These are phyloP conservation scores for Lepus oiostolus DNA, from an alignment of 2,797 vertebrate species.

Conservation along the genomic window DNA sequence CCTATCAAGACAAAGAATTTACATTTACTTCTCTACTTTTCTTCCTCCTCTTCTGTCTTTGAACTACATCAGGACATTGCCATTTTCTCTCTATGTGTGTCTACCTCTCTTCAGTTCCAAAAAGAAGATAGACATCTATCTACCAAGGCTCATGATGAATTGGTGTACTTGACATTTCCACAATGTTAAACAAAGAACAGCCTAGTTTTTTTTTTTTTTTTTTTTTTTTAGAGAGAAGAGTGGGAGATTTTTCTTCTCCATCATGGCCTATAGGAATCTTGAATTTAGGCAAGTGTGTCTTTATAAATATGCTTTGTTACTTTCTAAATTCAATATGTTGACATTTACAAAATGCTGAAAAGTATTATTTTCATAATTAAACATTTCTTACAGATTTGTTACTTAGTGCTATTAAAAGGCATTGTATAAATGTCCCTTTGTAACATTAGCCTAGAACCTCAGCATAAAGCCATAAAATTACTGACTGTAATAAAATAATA, in stretches of 20 bases:
- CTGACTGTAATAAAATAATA: conserved; percentile 58
- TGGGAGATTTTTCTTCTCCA: background rate
- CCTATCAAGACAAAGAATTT: background rate
- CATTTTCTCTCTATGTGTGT: background rate
- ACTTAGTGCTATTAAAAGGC: conserved; percentile 56
- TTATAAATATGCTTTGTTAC: background rate
- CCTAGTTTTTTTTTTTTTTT: background rate
- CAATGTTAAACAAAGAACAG: background rate
- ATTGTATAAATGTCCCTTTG: background rate
- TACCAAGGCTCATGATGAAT: background rate
- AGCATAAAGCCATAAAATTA: conserved; percentile 62
- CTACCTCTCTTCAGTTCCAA: background rate
- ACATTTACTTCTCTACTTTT: background rate
- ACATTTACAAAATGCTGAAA: conserved; percentile 61
- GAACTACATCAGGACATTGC: background rate
- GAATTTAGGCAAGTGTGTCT: background rate
- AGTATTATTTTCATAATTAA: conserved; percentile 39
- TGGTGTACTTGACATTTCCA: background rate
- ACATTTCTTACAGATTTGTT: conserved; percentile 53
- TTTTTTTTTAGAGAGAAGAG: background rate
- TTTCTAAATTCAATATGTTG: conserved; percentile 59
- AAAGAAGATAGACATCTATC: background rate
- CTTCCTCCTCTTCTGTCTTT: conserved; percentile 8
- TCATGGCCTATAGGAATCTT: background rate
- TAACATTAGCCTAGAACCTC: conserved; percentile 54